These are phyloP conservation scores for Piscicola geometra DNA, from an alignment of 2,888 invertebrate species.

Conservation along the genomic window DNA sequence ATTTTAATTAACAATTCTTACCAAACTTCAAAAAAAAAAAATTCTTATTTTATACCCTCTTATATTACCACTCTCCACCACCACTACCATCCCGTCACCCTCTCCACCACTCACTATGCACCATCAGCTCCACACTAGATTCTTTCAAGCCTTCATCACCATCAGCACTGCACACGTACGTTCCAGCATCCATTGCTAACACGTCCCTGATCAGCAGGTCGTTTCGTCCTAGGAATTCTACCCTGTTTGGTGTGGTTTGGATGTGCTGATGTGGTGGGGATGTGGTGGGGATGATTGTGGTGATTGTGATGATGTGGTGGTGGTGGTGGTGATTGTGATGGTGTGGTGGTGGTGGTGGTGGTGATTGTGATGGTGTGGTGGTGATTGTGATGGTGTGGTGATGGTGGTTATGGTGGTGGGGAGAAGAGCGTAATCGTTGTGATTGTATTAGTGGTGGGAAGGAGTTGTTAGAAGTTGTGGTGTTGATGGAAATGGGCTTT, in stretches of 20 bases:
- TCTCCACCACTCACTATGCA: conserved; percentile 72
- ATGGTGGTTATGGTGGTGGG: conserved; percentile 7
- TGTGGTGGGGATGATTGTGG: conserved; percentile 1
- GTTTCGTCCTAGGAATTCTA: conserved; percentile 39
- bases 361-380: not conserved
- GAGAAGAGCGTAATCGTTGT: not conserved
- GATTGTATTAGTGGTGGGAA: not conserved
- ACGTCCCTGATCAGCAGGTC: conserved; percentile 42
- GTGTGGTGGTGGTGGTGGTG: conserved; percentile 12
- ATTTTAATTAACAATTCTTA: no score
- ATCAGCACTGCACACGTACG: conserved; percentile 43
- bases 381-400: not conserved
- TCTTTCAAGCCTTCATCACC: conserved; percentile 59
- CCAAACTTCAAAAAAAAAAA: no score
- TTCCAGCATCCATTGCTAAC: conserved; percentile 41
- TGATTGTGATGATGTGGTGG: no score
- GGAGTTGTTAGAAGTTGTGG: no score
- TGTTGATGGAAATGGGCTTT: not conserved
- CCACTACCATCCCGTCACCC: not conserved
- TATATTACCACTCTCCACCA: no score
- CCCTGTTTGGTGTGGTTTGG: not conserved
- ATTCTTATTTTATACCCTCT: no score
- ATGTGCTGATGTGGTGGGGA: no score
- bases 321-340: not conserved
- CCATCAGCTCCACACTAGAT: conserved; percentile 77